phyloP scores from a whole-genome alignment of 37 sponge, comb jelly and placozoan species.

The Chondrosia reniformis region DNA sequence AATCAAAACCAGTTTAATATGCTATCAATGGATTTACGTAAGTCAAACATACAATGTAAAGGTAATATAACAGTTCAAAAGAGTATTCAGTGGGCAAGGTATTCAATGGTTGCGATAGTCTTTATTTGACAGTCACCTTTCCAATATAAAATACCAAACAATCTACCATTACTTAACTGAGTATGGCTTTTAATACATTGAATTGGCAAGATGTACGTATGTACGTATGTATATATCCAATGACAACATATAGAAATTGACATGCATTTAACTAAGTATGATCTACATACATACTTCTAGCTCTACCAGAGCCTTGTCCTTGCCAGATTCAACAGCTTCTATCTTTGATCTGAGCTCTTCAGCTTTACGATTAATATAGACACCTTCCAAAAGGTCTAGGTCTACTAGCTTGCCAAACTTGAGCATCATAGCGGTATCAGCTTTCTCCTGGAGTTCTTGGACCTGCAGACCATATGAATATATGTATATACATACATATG shows the following conservation, averaged over 20 bases:
- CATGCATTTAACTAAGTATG: too few relatives aligned
- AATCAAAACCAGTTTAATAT: too few relatives aligned
- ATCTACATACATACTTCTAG: conserved; percentile 17
- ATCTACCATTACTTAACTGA: too few relatives aligned
- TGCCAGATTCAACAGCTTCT: conserved; percentile 41
- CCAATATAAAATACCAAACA: too few relatives aligned
- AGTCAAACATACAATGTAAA: neutral
- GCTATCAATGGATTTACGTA: too few relatives aligned
- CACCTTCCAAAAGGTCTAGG: conserved; percentile 77
- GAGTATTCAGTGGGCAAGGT: too few relatives aligned
- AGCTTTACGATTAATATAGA: conserved; percentile 61
- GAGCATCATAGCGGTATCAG: conserved; percentile 81
- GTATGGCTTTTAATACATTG: too few relatives aligned
- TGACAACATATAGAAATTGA: too few relatives aligned
- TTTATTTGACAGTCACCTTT: too few relatives aligned
- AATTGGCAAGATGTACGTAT: too few relatives aligned
- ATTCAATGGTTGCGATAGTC: too few relatives aligned
- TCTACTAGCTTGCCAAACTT: conserved; percentile 96
- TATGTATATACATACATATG: neutral
- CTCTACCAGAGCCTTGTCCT: conserved; percentile 7
- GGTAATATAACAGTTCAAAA: neutral
- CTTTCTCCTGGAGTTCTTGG: conserved; percentile 54
- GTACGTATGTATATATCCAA: too few relatives aligned
- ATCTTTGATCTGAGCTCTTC: conserved; percentile 76
- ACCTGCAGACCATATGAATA: conserved; percentile 29